Percentiles rank a stretch among this genome's conserved stretches.
Evolutionary conservation across 2,113 vertebrate species (phyloP).

Genomic region (Dinomys branickii): DNA sequence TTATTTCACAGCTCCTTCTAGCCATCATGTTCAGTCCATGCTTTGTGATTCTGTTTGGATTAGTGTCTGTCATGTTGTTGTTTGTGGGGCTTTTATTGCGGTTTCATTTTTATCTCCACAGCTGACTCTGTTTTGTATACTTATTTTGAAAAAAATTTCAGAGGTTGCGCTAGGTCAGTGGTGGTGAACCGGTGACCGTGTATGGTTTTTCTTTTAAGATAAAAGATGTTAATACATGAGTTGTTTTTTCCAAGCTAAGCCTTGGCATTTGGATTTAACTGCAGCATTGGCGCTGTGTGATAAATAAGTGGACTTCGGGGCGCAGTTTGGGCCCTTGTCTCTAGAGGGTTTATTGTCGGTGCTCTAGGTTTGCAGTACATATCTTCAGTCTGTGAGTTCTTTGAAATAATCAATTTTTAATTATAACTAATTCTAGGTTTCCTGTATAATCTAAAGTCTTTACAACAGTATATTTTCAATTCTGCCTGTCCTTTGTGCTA

Average conservation of each 20-base stretch:
- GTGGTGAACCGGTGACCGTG: background rate
- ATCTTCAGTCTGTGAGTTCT: background rate
- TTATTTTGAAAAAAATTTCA: background rate
- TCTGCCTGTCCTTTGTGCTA: background rate
- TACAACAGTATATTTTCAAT: background rate
- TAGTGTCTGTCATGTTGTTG: background rate
- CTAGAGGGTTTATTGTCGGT: background rate
- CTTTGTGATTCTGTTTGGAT: background rate
- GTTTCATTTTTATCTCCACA: background rate
- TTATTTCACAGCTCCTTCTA: background rate
- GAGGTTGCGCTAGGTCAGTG: background rate
- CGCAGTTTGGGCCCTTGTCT: background rate
- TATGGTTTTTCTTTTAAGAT: background rate
- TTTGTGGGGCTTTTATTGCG: background rate
- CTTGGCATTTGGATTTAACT: background rate
- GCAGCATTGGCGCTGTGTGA: background rate
- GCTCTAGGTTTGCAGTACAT: background rate
- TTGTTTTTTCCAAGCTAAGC: background rate
- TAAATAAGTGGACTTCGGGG: background rate
- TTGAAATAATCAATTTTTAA: background rate
- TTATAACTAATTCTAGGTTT: background rate
- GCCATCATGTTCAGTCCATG: background rate
- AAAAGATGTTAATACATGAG: background rate
- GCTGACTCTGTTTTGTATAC: background rate
- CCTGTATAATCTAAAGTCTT: background rate